Conservation (phyloP, 2,888 invertebrate species). For the Eilema griseolum region DNA sequence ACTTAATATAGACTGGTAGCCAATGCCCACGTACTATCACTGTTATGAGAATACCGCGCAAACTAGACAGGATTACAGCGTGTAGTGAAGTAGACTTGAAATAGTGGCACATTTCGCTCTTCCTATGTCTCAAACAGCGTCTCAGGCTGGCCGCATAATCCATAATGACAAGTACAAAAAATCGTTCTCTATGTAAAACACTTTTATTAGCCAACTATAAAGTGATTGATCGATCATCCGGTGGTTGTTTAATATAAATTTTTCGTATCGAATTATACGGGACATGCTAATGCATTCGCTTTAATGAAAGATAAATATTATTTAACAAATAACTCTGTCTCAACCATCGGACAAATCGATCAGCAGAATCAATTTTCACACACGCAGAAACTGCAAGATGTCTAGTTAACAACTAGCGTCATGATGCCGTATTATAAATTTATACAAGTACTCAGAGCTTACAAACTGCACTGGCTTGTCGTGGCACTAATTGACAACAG, state of each 20-base stretch:
- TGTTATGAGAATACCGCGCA: neutral
- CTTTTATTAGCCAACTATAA: neutral
- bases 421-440: neutral
- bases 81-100: too few relatives aligned
- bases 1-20: neutral
- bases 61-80: too few relatives aligned
- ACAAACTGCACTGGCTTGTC: conserved; percentile 51
- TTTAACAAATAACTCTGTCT: neutral
- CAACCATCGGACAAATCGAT: neutral
- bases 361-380: neutral
- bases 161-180: too few relatives aligned
- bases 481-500: conserved; percentile 74
- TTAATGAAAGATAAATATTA: conserved; percentile 1
- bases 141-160: too few relatives aligned
- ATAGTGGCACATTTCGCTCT: too few relatives aligned
- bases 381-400: conserved; percentile 1
- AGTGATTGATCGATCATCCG: neutral
- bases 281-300: neutral
- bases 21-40: too few relatives aligned
- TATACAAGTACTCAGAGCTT: conserved; percentile 59
- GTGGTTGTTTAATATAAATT: neutral
- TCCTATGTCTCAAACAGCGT: too few relatives aligned
- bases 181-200: neutral
- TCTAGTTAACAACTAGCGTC: conserved; percentile 7
- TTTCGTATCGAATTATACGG: neutral